Evolutionary conservation across 2,113 vertebrate species (phyloP).

Genomic region (Prinia subflava): DNA sequence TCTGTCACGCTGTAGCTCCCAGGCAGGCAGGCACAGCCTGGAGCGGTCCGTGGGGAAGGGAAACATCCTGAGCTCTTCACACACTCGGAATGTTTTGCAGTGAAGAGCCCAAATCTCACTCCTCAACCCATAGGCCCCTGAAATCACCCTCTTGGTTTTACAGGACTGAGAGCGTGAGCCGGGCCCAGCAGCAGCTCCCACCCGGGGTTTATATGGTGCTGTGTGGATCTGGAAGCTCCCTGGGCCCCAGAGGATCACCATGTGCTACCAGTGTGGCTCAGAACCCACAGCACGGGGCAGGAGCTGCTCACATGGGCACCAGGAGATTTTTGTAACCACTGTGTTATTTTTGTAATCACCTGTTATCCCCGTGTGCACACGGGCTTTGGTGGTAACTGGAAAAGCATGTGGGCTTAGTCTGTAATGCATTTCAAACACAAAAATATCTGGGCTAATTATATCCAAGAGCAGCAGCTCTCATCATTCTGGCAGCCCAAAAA

Average conservation of each 20-base stretch:
- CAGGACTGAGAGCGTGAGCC: neutral
- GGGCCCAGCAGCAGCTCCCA: neutral
- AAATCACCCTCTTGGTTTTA: neutral
- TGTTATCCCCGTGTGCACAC: neutral
- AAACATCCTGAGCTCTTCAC: neutral
- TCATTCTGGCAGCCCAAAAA: slow-evolving; percentile 2
- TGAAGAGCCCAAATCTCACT: neutral
- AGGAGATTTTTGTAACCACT: neutral
- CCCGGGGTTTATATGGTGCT: neutral
- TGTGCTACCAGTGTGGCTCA: neutral
- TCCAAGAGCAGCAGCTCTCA: neutral
- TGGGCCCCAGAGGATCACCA: neutral
- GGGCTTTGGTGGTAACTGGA: neutral
- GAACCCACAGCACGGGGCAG: neutral
- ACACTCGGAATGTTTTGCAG: neutral
- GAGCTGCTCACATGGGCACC: neutral
- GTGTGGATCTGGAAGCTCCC: neutral
- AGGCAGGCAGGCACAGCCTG: neutral
- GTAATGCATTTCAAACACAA: neutral
- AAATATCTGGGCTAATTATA: slow-evolving; percentile 12
- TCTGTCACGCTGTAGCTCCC: neutral
- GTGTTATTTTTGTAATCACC: neutral
- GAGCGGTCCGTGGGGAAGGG: neutral
- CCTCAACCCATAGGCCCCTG: neutral
- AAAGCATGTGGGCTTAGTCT: neutral